phyloP scores from a whole-genome alignment of 2,113 vertebrate genomes.

The Menura novaehollandiae region DNA sequence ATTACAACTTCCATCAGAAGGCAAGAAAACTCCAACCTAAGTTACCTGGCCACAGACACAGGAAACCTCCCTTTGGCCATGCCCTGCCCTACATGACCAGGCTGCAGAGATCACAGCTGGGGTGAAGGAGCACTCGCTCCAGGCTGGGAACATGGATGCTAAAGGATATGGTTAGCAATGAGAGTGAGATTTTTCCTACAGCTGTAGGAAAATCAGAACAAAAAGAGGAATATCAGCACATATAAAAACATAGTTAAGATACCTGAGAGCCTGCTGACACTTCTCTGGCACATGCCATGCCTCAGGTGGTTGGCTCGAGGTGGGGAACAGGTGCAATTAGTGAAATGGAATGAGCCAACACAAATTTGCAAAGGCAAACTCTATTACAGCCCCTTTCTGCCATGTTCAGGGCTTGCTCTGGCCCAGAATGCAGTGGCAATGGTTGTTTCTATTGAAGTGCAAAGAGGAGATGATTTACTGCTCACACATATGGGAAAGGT shows the following conservation, averaged over 20 bases:
- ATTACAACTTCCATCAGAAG: background rate
- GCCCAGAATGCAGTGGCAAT: background rate
- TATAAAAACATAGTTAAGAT: background rate
- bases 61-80: background rate
- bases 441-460: background rate
- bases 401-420: background rate
- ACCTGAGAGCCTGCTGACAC: background rate
- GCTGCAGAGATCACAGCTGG: background rate
- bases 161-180: rapidly evolving
- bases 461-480: background rate
- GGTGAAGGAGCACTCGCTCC: background rate
- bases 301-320: background rate
- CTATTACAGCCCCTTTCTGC: background rate
- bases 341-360: background rate
- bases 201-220: background rate
- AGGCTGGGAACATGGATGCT: background rate
- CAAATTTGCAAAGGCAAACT: background rate
- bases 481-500: background rate
- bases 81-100: background rate
- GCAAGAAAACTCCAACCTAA: background rate
- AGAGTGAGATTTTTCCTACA: background rate
- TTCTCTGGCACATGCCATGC: background rate
- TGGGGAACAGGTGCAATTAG: background rate
- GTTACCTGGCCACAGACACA: background rate
- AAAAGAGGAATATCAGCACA: background rate